Evolutionary conservation across 2,113 vertebrate genomes (phyloP).

Genomic region (Melanocharis versteri): DNA sequence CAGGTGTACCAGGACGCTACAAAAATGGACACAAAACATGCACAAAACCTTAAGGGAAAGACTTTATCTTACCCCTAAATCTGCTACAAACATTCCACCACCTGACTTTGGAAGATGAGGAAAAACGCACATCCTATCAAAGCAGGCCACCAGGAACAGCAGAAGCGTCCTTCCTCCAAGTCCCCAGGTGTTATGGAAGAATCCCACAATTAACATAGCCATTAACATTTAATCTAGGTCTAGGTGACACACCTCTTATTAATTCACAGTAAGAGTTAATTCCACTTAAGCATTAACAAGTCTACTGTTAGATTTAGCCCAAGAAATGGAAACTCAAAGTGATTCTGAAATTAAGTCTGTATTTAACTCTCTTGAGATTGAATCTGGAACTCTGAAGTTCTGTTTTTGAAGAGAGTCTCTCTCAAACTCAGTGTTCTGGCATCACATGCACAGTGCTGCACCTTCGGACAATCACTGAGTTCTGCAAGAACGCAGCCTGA

Average conservation of each 20-base stretch:
- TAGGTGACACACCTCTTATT: not conserved
- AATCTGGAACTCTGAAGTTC: not conserved
- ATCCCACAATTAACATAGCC: not conserved
- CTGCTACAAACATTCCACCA: not conserved
- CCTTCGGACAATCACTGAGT: not conserved
- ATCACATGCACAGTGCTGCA: rapidly evolving
- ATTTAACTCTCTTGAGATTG: not conserved
- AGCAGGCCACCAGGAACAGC: not conserved
- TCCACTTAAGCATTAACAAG: not conserved
- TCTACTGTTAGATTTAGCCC: not conserved
- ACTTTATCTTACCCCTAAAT: not conserved
- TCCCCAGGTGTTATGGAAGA: not conserved
- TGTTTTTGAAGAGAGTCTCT: not conserved
- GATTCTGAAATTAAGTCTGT: not conserved
- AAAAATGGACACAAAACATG: rapidly evolving
- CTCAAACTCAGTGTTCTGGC: not conserved
- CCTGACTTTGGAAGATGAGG: not conserved
- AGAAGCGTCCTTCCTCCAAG: not conserved
- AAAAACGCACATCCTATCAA: not conserved
- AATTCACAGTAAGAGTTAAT: not conserved
- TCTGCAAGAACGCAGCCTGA: not conserved
- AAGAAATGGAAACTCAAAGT: not conserved
- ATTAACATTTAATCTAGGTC: not conserved
- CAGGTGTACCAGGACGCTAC: constrained; percentile 83
- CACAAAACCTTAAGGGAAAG: not conserved